A percentile compares a stretch with the other conserved stretches of the same genome.
These are phyloP conservation scores for Vireo altiloquus DNA, from an alignment of 2,113 vertebrate genomes.

Conservation along the genomic window DNA sequence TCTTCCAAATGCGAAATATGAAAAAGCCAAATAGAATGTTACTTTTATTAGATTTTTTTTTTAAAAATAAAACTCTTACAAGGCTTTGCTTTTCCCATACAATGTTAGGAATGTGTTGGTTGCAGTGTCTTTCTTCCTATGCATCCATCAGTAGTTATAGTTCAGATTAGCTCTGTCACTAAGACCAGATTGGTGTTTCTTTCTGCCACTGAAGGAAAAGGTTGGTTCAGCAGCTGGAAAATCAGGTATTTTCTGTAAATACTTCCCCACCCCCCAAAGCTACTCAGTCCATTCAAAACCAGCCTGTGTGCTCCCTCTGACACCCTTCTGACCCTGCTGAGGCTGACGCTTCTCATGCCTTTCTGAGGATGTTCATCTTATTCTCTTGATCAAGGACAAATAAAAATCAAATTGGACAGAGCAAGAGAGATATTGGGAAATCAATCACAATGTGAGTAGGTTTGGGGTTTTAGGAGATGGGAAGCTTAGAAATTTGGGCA, in stretches of 20 bases:
- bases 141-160: background rate
- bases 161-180: background rate
- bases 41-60: background rate
- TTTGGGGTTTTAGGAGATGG: background rate
- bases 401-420: background rate
- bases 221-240: background rate
- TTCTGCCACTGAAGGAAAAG: background rate
- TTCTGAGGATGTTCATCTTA: background rate
- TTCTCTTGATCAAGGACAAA: background rate
- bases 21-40: background rate
- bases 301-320: background rate
- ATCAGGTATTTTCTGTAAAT: background rate
- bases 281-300: background rate
- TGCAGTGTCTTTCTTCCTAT: background rate
- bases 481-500: background rate
- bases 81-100: background rate
- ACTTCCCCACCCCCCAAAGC: background rate
- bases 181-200: background rate
- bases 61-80: background rate
- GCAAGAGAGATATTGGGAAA: background rate
- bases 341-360: background rate
- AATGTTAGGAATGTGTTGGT: accelerated
- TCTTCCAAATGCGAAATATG: background rate
- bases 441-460: background rate
- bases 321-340: background rate